phyloP scores from a whole-genome alignment of 1,140 invertebrate genomes.

The Scaptodrosophila lebanonensis region DNA sequence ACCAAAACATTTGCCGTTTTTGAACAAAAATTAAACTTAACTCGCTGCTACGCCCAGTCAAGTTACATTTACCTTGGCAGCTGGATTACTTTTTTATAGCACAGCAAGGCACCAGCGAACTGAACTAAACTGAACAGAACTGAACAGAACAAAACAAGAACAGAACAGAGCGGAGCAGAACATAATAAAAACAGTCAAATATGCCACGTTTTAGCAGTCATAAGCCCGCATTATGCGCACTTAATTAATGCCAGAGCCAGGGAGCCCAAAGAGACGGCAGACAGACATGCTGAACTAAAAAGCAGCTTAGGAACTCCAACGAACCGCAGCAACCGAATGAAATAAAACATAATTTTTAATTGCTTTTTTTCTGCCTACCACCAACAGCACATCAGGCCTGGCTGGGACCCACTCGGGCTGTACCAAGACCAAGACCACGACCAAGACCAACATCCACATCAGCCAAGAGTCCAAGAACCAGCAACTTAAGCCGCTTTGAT shows the following conservation, averaged over 20 bases:
- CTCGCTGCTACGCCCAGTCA: conserved; percentile 37
- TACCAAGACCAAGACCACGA: too few species aligned
- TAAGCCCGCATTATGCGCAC: conserved; percentile 73
- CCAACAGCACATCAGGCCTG: conserved; percentile 15
- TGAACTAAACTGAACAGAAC: too few species aligned
- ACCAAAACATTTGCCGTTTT: conserved; percentile 40
- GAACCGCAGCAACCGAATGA: conserved; percentile 6
- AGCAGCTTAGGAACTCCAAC: background rate
- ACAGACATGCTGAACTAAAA: conserved; percentile 17
- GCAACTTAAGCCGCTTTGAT: too few species aligned
- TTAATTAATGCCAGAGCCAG: conserved; percentile 59
- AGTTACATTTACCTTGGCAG: conserved; percentile 42
- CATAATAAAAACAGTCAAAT: background rate
- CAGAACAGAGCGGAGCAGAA: too few species aligned
- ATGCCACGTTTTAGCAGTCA: conserved; percentile 65
- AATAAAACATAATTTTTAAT: conserved; percentile 67
- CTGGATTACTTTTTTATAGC: conserved; percentile 27
- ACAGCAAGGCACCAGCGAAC: too few species aligned
- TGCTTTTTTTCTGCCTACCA: conserved; percentile 62
- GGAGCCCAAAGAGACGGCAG: conserved; percentile 48
- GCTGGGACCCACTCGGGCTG: too few species aligned
- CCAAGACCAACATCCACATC: too few species aligned
- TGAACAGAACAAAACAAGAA: too few species aligned
- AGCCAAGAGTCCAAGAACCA: too few species aligned
- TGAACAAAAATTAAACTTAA: conserved; percentile 1